Percentiles rank a stretch among this genome's conserved stretches.
phyloP scores from a whole-genome alignment of 2,797 vertebrate species.

The Orientallactaga sibirica region DNA sequence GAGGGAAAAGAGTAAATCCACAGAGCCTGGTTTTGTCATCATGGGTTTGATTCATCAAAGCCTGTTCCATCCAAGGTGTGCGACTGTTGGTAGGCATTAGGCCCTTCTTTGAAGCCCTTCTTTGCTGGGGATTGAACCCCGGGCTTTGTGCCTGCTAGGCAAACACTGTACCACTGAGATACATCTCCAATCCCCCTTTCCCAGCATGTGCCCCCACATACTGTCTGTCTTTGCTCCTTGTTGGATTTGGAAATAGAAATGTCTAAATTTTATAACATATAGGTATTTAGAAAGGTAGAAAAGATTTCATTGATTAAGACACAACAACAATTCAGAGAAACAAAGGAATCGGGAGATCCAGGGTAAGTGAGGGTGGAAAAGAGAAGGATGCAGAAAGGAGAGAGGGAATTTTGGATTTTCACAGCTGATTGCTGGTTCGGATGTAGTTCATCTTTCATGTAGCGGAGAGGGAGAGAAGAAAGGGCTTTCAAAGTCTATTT shows the following conservation, averaged over 20 bases:
- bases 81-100: neutral
- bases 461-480: neutral
- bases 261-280: slow-evolving; percentile 14
- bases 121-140: neutral
- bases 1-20: neutral
- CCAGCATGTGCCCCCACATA: no score
- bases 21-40: neutral
- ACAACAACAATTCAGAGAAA: neutral
- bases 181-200: neutral
- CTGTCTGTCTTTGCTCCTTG: neutral
- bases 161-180: neutral
- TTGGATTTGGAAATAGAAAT: slow-evolving; percentile 23
- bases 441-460: slow-evolving; percentile 2
- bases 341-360: neutral
- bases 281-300: slow-evolving; percentile 21
- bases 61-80: neutral
- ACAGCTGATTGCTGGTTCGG: slow-evolving; percentile 12
- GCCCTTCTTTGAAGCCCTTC: neutral
- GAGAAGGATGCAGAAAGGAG: neutral
- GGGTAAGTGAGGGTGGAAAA: neutral
- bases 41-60: neutral
- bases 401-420: neutral
- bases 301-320: slow-evolving; percentile 31
- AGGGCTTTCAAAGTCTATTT: neutral
- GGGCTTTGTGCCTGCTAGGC: neutral